phyloP scores from a whole-genome alignment of 2,113 vertebrate genomes.

The Laticauda laticaudata region DNA sequence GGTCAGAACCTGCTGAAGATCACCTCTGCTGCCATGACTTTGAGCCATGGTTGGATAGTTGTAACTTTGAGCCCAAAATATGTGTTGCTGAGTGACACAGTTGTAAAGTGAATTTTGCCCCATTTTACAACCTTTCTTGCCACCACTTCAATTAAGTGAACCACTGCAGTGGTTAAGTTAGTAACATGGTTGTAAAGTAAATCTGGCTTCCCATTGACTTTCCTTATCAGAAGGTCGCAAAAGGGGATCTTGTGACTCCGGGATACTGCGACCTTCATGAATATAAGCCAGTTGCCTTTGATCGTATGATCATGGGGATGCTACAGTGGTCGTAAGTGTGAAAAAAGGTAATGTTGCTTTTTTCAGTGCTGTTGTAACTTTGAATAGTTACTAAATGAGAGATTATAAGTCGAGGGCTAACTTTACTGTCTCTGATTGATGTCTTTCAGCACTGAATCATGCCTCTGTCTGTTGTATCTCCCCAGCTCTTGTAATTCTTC shows the following conservation, averaged over 20 bases:
- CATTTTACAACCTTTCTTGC: too few relatives aligned
- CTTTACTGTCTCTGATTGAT: too few relatives aligned
- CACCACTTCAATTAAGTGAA: not conserved
- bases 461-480: not conserved
- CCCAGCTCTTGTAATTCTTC: not conserved
- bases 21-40: too few relatives aligned
- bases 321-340: not conserved
- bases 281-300: not conserved
- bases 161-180: not conserved
- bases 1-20: too few relatives aligned
- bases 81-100: too few relatives aligned
- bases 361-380: not conserved
- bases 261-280: not conserved
- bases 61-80: too few relatives aligned
- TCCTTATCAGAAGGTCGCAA: not conserved
- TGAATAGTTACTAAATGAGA: not conserved
- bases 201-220: too few relatives aligned
- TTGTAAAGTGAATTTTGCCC: too few relatives aligned
- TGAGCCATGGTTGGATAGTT: too few relatives aligned
- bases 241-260: not conserved
- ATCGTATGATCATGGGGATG: not conserved
- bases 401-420: not conserved
- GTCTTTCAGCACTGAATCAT: not conserved
- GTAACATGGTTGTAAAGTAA: not conserved
- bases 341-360: not conserved